Evolutionary conservation across 2,888 invertebrate species (phyloP).

Genomic region (Chironomus riparius): DNA sequence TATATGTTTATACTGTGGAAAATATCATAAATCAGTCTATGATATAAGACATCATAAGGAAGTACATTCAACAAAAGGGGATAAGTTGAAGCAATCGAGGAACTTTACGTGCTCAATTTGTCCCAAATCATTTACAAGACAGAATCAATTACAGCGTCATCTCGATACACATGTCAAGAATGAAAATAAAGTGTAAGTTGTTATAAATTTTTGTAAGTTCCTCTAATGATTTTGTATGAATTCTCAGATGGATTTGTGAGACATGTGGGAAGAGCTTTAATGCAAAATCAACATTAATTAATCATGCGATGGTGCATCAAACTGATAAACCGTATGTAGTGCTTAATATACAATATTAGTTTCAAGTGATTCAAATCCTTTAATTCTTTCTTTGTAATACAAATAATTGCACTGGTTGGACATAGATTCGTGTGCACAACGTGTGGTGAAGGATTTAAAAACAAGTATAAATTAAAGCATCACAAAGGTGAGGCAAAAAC

Average conservation of each 20-base stretch:
- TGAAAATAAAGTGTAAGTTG: background rate
- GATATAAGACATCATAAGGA: slow-evolving; percentile 4
- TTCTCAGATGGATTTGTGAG: background rate
- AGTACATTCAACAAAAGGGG: background rate
- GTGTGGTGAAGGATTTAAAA: background rate
- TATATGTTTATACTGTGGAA: slow-evolving; percentile 23
- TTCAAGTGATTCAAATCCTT: too few species aligned
- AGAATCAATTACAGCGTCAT: background rate
- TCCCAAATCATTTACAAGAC: background rate
- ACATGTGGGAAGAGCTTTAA: background rate
- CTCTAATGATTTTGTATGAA: background rate
- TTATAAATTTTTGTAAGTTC: background rate
- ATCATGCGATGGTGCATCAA: slow-evolving; percentile 13
- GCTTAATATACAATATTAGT: too few species aligned
- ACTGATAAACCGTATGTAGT: background rate
- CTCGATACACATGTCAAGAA: background rate
- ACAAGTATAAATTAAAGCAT: background rate
- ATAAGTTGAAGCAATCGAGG: background rate
- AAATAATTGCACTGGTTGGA: too few species aligned
- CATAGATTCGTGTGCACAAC: background rate
- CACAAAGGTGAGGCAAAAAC: background rate
- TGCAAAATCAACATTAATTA: background rate
- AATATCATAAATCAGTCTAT: slow-evolving; percentile 12
- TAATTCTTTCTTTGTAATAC: too few species aligned
- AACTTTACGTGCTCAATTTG: background rate